Evolutionary conservation across 2,888 invertebrate species (phyloP), one percentile per base, ranked within the genome.

Genomic region (Netelia inedita): DNA sequence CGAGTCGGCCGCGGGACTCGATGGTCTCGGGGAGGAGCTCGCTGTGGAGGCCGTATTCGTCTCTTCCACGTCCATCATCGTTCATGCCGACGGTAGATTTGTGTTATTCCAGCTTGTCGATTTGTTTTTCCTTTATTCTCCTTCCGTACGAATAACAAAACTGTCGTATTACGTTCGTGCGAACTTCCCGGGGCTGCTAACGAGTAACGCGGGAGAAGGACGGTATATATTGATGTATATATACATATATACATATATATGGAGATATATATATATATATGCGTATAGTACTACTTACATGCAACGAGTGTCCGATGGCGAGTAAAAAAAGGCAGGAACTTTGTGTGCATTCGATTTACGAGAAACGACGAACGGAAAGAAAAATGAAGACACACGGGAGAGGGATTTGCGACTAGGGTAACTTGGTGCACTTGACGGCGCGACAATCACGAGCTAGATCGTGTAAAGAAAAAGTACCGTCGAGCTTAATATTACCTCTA

Each of bases 21-120:
- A 93, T 57, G 93, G 92, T 88, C 93, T 92, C 80, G 93, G 93
- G 74, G 93, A 93, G 82, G 93, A 93, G 89, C 93, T 93, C 89
- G 92, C 92, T 73, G 91, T 92, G 88, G 93, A 93, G 87, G 91
- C 92, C 85, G 92, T 91, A 86, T 93, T 93, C 83, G 91, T 93
- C 85, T 93, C 93, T 89, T 93, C 93, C 88, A 93, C 91, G 89
- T 93, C 93, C 93, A 93, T 93, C 93, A 92, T 93, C 88, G 90
- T 92, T 93, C 93, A 93, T 93, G 80, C 90, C 93, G 89, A 90
- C 85, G 83, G 74, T 79, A 69, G 16, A 74, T 79, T 63, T 46
- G 19, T 35, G 61, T 82, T 66, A 79, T 85, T 79, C 84, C 84
- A 63, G 46, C 46, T 50, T 55, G 68, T 75, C 53, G 71, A 57